Percentiles rank a stretch among this genome's conserved stretches.
These are phyloP conservation scores for Leptobrachium ailaonicum DNA, from an alignment of 2,113 vertebrate species.

Conservation along the genomic window DNA sequence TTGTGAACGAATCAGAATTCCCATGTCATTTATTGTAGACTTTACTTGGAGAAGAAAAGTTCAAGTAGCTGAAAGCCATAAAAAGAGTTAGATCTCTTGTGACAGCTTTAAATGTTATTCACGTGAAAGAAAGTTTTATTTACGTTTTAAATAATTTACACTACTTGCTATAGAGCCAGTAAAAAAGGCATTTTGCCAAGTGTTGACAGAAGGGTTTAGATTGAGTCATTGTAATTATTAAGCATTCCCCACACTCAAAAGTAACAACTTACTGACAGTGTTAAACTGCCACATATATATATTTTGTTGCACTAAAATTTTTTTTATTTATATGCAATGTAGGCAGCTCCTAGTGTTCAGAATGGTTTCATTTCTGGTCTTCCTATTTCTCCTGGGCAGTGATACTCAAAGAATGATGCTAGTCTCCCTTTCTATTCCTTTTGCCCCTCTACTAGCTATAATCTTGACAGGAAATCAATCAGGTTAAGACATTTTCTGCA, in stretches of 20 bases:
- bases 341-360: too few species aligned
- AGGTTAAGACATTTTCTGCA: not conserved
- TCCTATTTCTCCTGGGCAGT: too few species aligned
- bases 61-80: constrained; percentile 64
- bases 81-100: constrained; percentile 58
- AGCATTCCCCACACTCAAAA: constrained; percentile 8
- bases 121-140: constrained; percentile 53
- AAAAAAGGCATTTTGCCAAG: constrained; percentile 47
- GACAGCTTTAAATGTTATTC: constrained; percentile 68
- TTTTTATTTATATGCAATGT: too few species aligned
- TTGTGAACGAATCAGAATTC: constrained; percentile 46
- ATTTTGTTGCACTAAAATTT: too few species aligned
- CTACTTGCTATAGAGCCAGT: constrained; percentile 18
- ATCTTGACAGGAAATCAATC: not conserved
- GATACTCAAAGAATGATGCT: too few species aligned
- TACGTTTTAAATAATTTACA: constrained; percentile 57
- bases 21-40: constrained; percentile 69
- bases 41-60: constrained; percentile 67
- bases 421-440: too few species aligned
- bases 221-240: not conserved
- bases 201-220: not conserved
- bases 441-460: too few species aligned
- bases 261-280: not conserved
- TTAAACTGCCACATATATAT: too few species aligned
- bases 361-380: too few species aligned